Evolutionary conservation across 37 sponge, comb jelly and placozoan genomes (phyloP), one percentile per base, ranked within the genome.

Genomic region (Corticium candelabrum): DNA sequence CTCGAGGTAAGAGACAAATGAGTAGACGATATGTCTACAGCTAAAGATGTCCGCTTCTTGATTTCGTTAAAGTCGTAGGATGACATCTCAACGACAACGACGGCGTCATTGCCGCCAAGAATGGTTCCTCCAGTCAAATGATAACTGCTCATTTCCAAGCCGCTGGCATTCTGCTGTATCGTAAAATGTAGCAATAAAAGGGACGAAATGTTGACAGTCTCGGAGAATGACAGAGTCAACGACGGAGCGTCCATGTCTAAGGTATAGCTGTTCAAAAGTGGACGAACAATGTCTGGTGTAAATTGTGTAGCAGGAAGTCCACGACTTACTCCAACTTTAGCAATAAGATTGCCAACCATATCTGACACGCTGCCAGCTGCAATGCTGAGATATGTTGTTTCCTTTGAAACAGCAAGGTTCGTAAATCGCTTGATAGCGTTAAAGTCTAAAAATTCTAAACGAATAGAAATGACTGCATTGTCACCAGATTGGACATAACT

Each of bases 361-460:
- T 94, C 95, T 38, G 32, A 27, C 7, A 94, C 85, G 41, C 82
- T 74, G 4, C 27, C 32, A 15, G 40, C 57, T 3, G 84, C 81
- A 40, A 88, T 78, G 40, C 70, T 74, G 36, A 94, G 57, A 74
- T 76, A 94, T 0, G 89, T 90, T 30, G 70, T 76, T 40, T 68
- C 80, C 0, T 68, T 71, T 78, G 74, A 7, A 2, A 81, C 79
- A 31, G 95, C 95, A 30, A 94, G 80, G 11, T 72, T 41, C 29
- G 77, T 40, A 1, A 94, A 68, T 3, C 82, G 33, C 68, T 94
- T 94, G 38, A 94, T 78, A n/a, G 37, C 82, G 82, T 94, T 86
- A 27, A 86, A 69, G 69, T 94, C 95, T 32, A 69, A 69, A 5
- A 57, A 37, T 30, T 87, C 87, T 2, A 94, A 76, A 41, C 36